Evolutionary conservation across 1,140 invertebrate species (phyloP).

Genomic region (Drosophila azteca): DNA sequence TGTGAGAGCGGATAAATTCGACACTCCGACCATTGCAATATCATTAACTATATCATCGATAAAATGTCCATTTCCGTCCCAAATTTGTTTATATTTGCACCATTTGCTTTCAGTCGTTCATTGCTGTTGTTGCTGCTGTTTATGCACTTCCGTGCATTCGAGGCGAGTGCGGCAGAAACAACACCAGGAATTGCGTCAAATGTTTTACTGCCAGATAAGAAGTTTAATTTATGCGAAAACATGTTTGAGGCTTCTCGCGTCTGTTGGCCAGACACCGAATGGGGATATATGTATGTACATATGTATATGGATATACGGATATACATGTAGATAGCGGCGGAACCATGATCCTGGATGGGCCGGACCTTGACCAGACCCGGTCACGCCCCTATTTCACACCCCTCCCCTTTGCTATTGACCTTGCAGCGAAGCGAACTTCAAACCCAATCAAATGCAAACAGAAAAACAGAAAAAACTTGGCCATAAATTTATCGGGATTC

Average conservation of each 20-base stretch:
- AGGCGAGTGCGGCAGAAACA: slow-evolving; percentile 34
- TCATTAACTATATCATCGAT: slow-evolving; percentile 72
- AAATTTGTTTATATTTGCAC: slow-evolving; percentile 57
- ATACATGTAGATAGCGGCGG: slow-evolving; percentile 16
- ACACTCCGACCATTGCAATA: slow-evolving; percentile 43
- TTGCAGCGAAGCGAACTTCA: slow-evolving; percentile 44
- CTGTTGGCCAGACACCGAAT: slow-evolving; percentile 23
- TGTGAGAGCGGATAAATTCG: background rate
- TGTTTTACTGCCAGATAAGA: slow-evolving; percentile 82
- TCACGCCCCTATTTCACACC: slow-evolving; percentile 38
- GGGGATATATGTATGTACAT: background rate
- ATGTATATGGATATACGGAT: background rate
- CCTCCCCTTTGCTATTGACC: slow-evolving; percentile 64
- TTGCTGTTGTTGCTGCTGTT: slow-evolving; percentile 45
- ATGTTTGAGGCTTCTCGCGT: slow-evolving; percentile 67
- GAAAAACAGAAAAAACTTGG: slow-evolving; percentile 30
- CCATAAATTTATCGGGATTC: slow-evolving; percentile 63
- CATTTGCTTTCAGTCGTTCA: slow-evolving; percentile 31
- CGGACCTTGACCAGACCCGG: slow-evolving; percentile 34
- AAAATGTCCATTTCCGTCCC: slow-evolving; percentile 65
- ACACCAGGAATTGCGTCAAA: slow-evolving; percentile 68
- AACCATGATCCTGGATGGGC: slow-evolving; percentile 34
- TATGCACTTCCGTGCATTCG: slow-evolving; percentile 65
- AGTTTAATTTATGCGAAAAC: slow-evolving; percentile 83
- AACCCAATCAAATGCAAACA: slow-evolving; percentile 17